A percentile compares a stretch with the other conserved stretches of the same genome.
phyloP scores from a whole-genome alignment of 2,888 invertebrate species.

The Nemapogon koenigi region DNA sequence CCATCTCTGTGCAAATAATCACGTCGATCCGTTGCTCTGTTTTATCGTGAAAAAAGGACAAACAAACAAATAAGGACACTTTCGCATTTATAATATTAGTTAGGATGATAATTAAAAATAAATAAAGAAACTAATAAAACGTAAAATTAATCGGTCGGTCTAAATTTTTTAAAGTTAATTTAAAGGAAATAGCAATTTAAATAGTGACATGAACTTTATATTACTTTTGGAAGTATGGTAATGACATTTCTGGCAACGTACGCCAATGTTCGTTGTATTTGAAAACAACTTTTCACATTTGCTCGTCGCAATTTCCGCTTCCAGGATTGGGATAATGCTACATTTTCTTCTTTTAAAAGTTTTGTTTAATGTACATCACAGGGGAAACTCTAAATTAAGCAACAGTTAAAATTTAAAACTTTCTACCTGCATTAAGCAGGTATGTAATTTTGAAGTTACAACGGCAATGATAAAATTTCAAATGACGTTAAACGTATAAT shows the following conservation, averaged over 20 bases:
- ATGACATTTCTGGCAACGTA: constrained; percentile 13
- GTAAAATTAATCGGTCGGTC: background rate
- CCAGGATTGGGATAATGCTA: constrained; percentile 1
- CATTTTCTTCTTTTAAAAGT: constrained; percentile 6
- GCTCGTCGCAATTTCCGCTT: constrained; percentile 35
- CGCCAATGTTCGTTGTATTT: constrained; percentile 20
- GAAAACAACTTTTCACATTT: constrained; percentile 37
- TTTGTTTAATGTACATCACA: no score
- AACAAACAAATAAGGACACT: no score
- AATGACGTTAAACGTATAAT: no score
- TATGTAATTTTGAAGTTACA: no score
- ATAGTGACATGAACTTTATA: constrained; percentile 6
- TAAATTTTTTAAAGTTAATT: constrained; percentile 1
- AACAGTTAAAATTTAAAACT: no score
- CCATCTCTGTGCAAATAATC: no score
- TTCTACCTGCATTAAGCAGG: no score
- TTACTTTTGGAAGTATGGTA: constrained; percentile 10
- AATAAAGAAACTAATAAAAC: background rate
- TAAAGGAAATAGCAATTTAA: constrained; percentile 7
- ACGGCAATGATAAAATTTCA: no score
- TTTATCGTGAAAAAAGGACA: no score
- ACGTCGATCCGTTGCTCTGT: no score
- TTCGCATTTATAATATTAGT: no score
- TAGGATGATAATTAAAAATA: background rate
- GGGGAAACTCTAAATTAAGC: no score